These are phyloP conservation scores for Ploceus nigricollis DNA, from an alignment of 2,113 vertebrate genomes.

Conservation along the genomic window DNA sequence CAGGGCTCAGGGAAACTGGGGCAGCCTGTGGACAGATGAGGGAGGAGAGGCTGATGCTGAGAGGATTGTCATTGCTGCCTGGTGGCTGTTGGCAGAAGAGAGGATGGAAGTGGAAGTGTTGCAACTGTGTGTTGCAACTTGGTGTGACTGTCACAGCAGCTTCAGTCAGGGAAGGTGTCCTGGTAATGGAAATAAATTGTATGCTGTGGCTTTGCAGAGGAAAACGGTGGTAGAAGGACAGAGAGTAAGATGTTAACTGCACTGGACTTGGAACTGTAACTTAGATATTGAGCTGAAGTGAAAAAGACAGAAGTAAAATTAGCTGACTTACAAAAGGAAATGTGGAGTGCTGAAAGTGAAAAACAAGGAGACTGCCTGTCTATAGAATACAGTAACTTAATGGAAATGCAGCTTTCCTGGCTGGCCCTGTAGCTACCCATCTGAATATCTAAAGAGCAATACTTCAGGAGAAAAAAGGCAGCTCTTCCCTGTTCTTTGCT, in stretches of 20 bases:
- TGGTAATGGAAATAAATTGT: constrained; percentile 32
- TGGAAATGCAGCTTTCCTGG: constrained; percentile 54
- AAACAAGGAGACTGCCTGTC: constrained; percentile 27
- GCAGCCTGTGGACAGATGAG: not conserved
- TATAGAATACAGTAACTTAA: not conserved
- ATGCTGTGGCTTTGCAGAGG: not conserved
- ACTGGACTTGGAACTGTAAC: not conserved
- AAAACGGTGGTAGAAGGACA: not conserved
- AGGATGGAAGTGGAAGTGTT: not conserved
- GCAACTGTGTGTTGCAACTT: not conserved
- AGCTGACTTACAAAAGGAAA: constrained; percentile 11
- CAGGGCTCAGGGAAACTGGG: not conserved
- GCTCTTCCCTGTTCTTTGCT: not conserved
- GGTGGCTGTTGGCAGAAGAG: not conserved
- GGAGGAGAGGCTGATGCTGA: not conserved
- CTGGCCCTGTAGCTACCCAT: not conserved
- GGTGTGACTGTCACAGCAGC: not conserved
- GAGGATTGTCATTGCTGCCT: not conserved
- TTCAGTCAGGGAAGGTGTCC: not conserved
- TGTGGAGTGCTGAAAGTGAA: not conserved
- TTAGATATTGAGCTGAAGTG: constrained; percentile 27
- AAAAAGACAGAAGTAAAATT: constrained; percentile 51
- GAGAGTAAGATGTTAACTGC: constrained; percentile 1
- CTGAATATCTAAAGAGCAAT: constrained; percentile 20
- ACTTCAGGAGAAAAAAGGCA: not conserved